Conservation (phyloP, 2,797 vertebrate species). For the Gila robusta region DNA sequence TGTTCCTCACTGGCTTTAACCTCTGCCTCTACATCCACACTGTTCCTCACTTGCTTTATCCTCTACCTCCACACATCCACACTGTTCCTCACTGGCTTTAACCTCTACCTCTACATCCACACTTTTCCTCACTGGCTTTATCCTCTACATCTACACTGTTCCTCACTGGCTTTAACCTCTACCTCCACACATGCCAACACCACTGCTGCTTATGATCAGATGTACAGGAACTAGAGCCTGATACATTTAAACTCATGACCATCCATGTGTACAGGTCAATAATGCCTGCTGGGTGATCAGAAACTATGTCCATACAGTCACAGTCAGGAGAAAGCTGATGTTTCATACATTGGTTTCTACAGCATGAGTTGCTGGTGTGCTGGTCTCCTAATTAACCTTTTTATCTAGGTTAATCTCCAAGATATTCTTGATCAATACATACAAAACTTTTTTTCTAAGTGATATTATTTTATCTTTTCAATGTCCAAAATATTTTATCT, state of each 20-base stretch:
- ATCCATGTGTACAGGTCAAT: background rate
- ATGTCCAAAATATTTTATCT: background rate
- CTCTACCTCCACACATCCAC: too few relatives aligned
- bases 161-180: too few relatives aligned
- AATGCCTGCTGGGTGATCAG: constrained; percentile 5
- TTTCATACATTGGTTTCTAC: background rate
- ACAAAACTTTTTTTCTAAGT: background rate
- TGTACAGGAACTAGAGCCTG: background rate
- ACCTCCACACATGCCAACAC: too few relatives aligned
- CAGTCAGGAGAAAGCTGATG: background rate
- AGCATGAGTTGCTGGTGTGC: background rate
- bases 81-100: too few relatives aligned
- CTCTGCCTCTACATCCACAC: too few relatives aligned
- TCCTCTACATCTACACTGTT: too few relatives aligned
- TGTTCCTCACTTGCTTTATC: too few relatives aligned
- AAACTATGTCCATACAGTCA: background rate
- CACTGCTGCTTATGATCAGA: background rate
- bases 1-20: too few relatives aligned
- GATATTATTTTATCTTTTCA: background rate
- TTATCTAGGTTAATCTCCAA: background rate
- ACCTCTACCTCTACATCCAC: too few relatives aligned
- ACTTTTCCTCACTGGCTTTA: too few relatives aligned
- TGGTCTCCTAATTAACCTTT: background rate
- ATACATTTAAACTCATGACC: background rate
- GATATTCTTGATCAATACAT: background rate